Percentiles rank a stretch among this genome's conserved stretches.
phyloP scores from a whole-genome alignment of 2,797 vertebrate genomes.

The Pseudocheirus occidentalis region DNA sequence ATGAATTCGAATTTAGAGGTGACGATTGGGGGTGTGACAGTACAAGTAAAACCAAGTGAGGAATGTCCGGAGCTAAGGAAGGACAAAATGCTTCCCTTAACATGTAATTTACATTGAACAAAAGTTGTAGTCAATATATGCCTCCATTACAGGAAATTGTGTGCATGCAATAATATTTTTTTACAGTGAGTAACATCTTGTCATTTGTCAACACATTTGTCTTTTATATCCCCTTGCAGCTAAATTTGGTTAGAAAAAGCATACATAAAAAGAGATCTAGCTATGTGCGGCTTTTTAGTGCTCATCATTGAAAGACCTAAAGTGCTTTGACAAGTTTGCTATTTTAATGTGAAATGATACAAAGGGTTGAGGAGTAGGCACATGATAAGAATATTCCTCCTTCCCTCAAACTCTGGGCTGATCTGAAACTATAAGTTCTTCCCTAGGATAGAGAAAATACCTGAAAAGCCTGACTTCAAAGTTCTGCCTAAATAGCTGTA shows the following conservation, averaged over 20 bases:
- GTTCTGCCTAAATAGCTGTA: background rate
- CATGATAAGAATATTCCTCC: conserved; percentile 16
- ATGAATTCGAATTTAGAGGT: conserved; percentile 61
- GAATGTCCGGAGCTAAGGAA: conserved; percentile 55
- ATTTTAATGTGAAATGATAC: conserved; percentile 65
- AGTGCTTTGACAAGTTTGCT: conserved; percentile 64
- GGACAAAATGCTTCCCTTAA: conserved; percentile 58
- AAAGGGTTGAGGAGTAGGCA: conserved; percentile 46
- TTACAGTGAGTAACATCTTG: conserved; percentile 76
- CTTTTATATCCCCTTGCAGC: conserved; percentile 72
- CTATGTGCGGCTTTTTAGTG: conserved; percentile 70
- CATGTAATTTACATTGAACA: conserved; percentile 66
- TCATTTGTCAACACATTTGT: conserved; percentile 81
- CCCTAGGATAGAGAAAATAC: conserved; percentile 21
- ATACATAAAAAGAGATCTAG: conserved; percentile 74
- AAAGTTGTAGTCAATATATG: conserved; percentile 69
- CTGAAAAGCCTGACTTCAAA: background rate
- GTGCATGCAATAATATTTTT: conserved; percentile 75
- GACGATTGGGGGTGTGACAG: conserved; percentile 56
- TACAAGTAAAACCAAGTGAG: conserved; percentile 42
- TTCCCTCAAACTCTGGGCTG: conserved; percentile 36
- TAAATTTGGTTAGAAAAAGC: conserved; percentile 75
- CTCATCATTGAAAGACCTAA: conserved; percentile 68
- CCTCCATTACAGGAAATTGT: conserved; percentile 71
- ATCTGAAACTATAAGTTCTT: conserved; percentile 36